Evolutionary conservation across 2,888 invertebrate species (phyloP), one percentile per base, ranked within the genome.

Genomic region (Apantesis nais): DNA sequence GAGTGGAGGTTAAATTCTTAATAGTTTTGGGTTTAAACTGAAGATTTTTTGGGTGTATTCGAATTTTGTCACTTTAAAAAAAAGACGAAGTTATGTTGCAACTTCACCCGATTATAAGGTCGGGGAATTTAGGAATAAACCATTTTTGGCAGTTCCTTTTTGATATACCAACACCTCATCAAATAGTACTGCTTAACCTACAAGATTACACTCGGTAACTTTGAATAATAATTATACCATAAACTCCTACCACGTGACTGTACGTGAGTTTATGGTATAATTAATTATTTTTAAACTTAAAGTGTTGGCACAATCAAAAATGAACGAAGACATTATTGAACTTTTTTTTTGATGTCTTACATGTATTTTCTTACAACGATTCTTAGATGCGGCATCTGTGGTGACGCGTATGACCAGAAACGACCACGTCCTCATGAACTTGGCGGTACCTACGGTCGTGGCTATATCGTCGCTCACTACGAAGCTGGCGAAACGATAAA

Each of bases 371-470:
- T 52, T 52, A 9, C 11, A 52, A 9, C 62, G 19, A 55, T 22
- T 77, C 66, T 16, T 78, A 94, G 94, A 75, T 98, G 98, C 87
- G 98, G 98, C 0, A 96, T 98, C 62, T 98, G 98, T 83, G 98
- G 98, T 0, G 98, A 98, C 87, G 94, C 98, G 0, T 98, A 97
- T 96, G 97, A 98, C 85, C 80, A 94, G 68, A 88, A 94, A 69
- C 75, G 82, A 83, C 98, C 98, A 0, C 95, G 98, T 63, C 92
- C 96, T 0, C 97, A 98, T 89, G 98, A 98, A 89, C 96, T 96
- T 9, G 98, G 98, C 0, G 98, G 98, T 0, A 96, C 95, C 58
- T 98, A 97, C 91, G 98, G 98, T 0, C 95, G 96, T 79, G 97
- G 98, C 2, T 95, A 97, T 64, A 96, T 98, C 74, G 97, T 97